Evolutionary conservation across 2,888 invertebrate genomes (phyloP).

Genomic region (Epistrophe grossulariae): DNA sequence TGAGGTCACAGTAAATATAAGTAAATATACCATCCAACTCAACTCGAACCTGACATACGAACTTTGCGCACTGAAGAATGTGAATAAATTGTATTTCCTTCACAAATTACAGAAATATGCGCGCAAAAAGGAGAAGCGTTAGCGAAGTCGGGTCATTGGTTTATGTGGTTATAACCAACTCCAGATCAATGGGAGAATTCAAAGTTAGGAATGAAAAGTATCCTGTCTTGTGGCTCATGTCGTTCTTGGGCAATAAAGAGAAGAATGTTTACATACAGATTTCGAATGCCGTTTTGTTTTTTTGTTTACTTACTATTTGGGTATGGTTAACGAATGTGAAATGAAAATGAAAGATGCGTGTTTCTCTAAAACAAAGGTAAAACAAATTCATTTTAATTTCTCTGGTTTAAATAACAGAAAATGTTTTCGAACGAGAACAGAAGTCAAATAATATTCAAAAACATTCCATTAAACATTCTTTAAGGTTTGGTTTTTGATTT

Average conservation of each 20-base stretch:
- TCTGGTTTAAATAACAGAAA: background rate
- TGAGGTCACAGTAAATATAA: constrained; percentile 49
- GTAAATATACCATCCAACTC: constrained; percentile 36
- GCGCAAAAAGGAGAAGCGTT: constrained; percentile 41
- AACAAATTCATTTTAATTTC: background rate
- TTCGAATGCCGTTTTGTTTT: background rate
- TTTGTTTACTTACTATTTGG: background rate
- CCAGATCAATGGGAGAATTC: constrained; percentile 10
- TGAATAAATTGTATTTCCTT: constrained; percentile 71
- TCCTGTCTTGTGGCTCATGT: background rate
- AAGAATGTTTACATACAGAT: background rate
- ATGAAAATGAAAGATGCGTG: constrained; percentile 59
- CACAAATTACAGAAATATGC: constrained; percentile 65
- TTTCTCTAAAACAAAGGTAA: background rate
- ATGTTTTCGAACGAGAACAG: background rate
- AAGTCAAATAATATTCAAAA: background rate
- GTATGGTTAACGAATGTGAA: constrained; percentile 48
- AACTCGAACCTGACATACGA: constrained; percentile 43
- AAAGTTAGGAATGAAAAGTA: constrained; percentile 21
- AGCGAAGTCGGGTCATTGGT: constrained; percentile 23
- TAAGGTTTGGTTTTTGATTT: too few species aligned
- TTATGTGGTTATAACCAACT: constrained; percentile 33
- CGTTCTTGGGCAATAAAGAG: constrained; percentile 5
- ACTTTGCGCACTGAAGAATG: constrained; percentile 59
- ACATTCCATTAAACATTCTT: too few species aligned